phyloP scores from a whole-genome alignment of 2,797 vertebrate genomes.

The Cryptoprocta ferox region DNA sequence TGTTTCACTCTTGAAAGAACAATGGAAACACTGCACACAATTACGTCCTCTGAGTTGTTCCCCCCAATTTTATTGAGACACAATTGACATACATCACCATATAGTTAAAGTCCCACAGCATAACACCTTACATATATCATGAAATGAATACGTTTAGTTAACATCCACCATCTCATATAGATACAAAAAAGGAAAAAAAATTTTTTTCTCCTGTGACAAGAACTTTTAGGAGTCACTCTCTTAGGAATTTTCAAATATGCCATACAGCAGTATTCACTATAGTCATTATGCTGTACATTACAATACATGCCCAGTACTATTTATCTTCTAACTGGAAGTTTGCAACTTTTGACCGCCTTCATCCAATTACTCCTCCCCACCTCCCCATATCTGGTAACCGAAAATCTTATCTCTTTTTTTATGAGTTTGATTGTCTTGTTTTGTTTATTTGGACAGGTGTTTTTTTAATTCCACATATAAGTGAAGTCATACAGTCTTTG shows the following conservation, averaged over 20 bases:
- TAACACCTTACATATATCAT: background rate
- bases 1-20: background rate
- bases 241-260: background rate
- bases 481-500: background rate
- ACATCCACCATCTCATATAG: background rate
- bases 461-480: background rate
- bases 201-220: background rate
- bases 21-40: background rate
- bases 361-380: background rate
- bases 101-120: background rate
- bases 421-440: background rate
- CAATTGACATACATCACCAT: background rate
- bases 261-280: background rate
- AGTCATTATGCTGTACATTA: background rate
- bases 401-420: background rate
- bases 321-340: background rate
- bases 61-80: background rate
- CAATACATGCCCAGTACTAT: background rate
- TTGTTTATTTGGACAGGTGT: background rate
- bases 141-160: background rate
- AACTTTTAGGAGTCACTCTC: background rate
- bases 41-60: background rate
- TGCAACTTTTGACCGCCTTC: background rate
- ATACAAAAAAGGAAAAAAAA: background rate
- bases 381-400: background rate